Conservation (phyloP, 2,797 vertebrate genomes). For the Sphenopsis melanotis region DNA sequence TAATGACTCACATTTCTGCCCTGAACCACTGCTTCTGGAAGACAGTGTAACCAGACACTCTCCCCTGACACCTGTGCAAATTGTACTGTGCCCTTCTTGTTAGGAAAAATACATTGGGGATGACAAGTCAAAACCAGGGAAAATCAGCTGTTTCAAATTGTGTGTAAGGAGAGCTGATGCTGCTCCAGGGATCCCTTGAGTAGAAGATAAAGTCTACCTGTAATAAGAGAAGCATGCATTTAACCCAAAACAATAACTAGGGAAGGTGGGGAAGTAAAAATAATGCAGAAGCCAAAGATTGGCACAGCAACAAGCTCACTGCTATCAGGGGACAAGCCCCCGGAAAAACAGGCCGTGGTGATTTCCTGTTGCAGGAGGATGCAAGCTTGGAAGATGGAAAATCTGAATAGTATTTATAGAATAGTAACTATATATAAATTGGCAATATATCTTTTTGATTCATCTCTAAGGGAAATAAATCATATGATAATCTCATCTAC, state of each 20-base stretch:
- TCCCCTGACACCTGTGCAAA: not conserved
- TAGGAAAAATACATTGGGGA: not conserved
- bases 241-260: not conserved
- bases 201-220: not conserved
- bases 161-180: not conserved
- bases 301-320: not conserved
- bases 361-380: not conserved
- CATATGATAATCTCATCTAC: not conserved
- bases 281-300: not conserved
- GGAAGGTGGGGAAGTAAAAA: not conserved
- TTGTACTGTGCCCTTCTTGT: not conserved
- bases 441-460: not conserved
- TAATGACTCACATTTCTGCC: not conserved
- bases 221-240: not conserved
- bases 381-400: not conserved
- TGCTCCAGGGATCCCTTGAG: not conserved
- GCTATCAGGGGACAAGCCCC: not conserved
- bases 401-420: not conserved
- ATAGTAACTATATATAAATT: not conserved
- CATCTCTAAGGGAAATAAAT: not conserved
- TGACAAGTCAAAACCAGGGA: not conserved
- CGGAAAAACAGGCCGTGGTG: not conserved
- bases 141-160: not conserved
- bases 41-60: not conserved
- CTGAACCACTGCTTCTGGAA: not conserved